A percentile compares a stretch with the other conserved stretches of the same genome.
These are phyloP conservation scores for Chaetops frenatus DNA, from an alignment of 2,113 vertebrate species.

Conservation along the genomic window DNA sequence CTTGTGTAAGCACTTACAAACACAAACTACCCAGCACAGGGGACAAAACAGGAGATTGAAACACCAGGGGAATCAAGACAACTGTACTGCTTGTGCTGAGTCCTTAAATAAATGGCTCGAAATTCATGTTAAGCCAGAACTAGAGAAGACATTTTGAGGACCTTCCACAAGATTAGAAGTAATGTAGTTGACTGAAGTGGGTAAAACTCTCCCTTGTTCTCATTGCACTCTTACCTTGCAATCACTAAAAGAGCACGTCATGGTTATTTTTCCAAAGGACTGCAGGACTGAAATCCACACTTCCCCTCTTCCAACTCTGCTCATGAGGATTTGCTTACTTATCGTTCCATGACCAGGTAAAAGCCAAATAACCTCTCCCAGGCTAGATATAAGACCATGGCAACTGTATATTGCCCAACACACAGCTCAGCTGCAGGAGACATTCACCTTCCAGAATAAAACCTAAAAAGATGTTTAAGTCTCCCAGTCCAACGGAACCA, in stretches of 20 bases:
- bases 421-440: not conserved
- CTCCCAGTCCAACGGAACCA: accelerated
- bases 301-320: not conserved
- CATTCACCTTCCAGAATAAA: not conserved
- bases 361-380: not conserved
- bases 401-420: not conserved
- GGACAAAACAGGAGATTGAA: not conserved
- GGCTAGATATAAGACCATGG: not conserved
- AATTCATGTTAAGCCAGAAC: not conserved
- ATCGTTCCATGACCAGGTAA: accelerated
- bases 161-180: not conserved
- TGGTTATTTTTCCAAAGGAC: not conserved
- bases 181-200: not conserved
- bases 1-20: not conserved
- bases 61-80: not conserved
- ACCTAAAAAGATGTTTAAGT: not conserved
- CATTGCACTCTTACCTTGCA: not conserved
- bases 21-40: not conserved
- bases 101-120: not conserved
- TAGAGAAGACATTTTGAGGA: not conserved
- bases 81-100: not conserved
- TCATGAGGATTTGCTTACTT: not conserved
- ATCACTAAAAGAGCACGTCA: not conserved
- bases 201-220: not conserved
- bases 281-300: not conserved